Conservation (phyloP, 1,140 invertebrate species). For the Cherax destructor region DNA sequence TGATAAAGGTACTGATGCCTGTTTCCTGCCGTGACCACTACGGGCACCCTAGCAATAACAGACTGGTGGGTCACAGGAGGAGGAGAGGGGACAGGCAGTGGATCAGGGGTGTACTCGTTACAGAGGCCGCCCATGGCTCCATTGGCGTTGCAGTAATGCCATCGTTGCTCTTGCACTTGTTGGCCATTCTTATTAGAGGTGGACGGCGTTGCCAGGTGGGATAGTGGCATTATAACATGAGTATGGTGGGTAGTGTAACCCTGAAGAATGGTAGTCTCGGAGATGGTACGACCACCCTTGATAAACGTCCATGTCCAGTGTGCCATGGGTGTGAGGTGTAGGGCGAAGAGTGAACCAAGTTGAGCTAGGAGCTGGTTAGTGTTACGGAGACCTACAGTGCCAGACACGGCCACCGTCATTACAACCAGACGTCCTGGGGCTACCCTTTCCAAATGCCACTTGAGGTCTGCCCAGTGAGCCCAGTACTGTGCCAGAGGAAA, state of each 20-base stretch:
- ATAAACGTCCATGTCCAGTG: conserved; percentile 71
- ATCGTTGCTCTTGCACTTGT: conserved; percentile 11
- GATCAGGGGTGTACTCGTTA: conserved; percentile 45
- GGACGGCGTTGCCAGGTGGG: neutral
- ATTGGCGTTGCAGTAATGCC: conserved; percentile 44
- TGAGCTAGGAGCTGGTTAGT: conserved; percentile 11
- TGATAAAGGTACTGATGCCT: conserved; percentile 63
- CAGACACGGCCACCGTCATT: conserved; percentile 44
- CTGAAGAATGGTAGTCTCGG: conserved; percentile 51
- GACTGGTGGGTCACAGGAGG: conserved; percentile 35
- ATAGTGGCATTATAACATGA: conserved; percentile 25
- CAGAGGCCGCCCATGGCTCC: conserved; percentile 61
- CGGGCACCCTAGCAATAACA: conserved; percentile 50
- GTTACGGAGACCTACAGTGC: conserved; percentile 55
- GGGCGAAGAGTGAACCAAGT: conserved; percentile 59
- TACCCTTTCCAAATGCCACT: conserved; percentile 58
- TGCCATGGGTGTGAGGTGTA: conserved; percentile 44
- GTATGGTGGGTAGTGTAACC: conserved; percentile 17
- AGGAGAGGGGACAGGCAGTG: conserved; percentile 36
- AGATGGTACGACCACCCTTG: conserved; percentile 68
- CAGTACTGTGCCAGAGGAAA: conserved; percentile 57
- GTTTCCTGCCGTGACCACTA: conserved; percentile 57
- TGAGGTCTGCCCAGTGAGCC: conserved; percentile 58
- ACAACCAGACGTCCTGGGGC: conserved; percentile 55
- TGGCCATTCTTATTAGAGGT: neutral